Base-by-base conservation (phyloP, 2,113 vertebrate genomes). In the Elephantulus edwardii region DNA sequence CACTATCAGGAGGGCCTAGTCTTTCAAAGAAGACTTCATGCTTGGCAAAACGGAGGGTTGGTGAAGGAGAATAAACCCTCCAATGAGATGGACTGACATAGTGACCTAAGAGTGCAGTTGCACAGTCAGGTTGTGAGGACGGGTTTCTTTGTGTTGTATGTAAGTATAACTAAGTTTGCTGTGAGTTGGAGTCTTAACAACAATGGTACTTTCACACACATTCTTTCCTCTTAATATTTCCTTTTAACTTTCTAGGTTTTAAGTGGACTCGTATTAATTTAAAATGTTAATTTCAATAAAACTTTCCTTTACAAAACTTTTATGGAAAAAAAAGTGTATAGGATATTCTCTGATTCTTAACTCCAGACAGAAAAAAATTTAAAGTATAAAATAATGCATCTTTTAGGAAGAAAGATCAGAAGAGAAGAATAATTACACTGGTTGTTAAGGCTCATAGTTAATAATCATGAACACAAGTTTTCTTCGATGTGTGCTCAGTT, bases 351-450 rank as follows among this genome's bases (percentile, higher is more conserved):
- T n/a, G n/a, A n/a, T 64, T 81, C 10, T 78, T 85, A 92, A 92
- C 76, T 83, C 52, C 62, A 78, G 85, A 33, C 30, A 44, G 46
- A 4, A 90, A 80, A 82, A 84, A 20, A 81, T 56, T 89, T 82
- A 85, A 66, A 75, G 16, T 71, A n/a, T n/a, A 71, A 90, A 48
- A 52, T 17, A 81, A 80, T 4, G 3, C 89, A 72, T 20, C 90
- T 35, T 83, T 12, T 74, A 72, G 58, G 8, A 48, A 90, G n/a
- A 79, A 38, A 35, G 16, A 62, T 52, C 46, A 72, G 2, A 56
- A 83, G 38, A 58, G 58, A 86, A 83, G 88, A 22, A 35, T 46
- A 68, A 81, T 19, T 42, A 35, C 56, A 46, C 6, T 66, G 28
- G 75, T 19, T 20, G 30, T 30, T 24, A 1, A 66, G 58, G 24